Base-by-base conservation (phyloP, 1,140 invertebrate genomes). In the Mesaphorura yosii region DNA sequence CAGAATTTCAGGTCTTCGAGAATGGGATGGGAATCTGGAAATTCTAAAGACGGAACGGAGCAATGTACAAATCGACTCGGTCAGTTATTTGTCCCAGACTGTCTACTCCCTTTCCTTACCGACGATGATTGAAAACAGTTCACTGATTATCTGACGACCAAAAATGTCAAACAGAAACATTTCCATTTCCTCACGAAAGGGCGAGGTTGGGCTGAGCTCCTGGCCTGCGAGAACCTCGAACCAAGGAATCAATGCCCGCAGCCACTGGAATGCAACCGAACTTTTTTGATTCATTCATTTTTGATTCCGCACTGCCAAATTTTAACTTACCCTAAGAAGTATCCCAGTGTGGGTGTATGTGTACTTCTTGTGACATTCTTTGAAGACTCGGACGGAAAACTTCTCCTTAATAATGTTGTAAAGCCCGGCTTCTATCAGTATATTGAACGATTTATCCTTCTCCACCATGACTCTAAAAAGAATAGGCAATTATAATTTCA, bases 91-190 rank as follows among this genome's bases (percentile, higher is more conserved):
- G n/a, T 44, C n/a, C 4, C 40, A 2, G 44, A 49, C 14, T 47
- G 28, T 48, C 19, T 31, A 52, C 34, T 53, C n/a, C 40, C 23
- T 20, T 14, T n/a, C 57, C 61, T 67, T 73, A 81, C 79, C 84
- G 68, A 95, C 92, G 51, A 95, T 92, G 46, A 95, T 95, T 65
- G 88, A 89, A 68, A 96, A 96, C 39, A 97, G 73, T 66, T 95
- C 88, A 65, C 89, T 82, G 51, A 94, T 93, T 60, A 89, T 78
- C 42, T 83, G 77, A 66, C 80, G 81, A 15, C 86, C 90, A 65
- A 91, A 95, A 7, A 80, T 86, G 69, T 92, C 86, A 66, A 86
- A 90, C 42, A 95, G 73, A 66, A 83, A 86, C 67, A 90, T 84
- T 19, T 76, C 77, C n/a, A 95, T 68, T 66, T 87, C 87, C 82